phyloP scores from a whole-genome alignment of 2,797 vertebrate species.

The Oreonectes daqikongensis region DNA sequence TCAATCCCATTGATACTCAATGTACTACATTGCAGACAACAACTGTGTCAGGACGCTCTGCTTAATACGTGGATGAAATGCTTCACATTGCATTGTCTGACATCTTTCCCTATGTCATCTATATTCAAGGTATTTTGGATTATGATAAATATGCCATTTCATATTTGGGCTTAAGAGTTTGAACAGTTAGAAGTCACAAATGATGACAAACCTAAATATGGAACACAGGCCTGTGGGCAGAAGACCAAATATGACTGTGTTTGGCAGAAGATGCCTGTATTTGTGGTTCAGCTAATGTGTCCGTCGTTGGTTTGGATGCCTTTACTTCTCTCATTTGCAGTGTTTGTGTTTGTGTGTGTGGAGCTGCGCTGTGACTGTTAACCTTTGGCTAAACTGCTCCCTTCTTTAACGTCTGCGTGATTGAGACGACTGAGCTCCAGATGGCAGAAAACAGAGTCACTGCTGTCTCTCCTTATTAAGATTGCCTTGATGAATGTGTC shows the following conservation, averaged over 20 bases:
- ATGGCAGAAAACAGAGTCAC: slow-evolving; percentile 72
- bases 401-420: slow-evolving; percentile 71
- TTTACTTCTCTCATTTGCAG: slow-evolving; percentile 43
- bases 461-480: slow-evolving; percentile 72
- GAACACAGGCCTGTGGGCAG: slow-evolving; percentile 23
- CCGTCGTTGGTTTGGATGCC: slow-evolving; percentile 46
- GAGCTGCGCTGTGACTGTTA: slow-evolving; percentile 33
- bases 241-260: slow-evolving; percentile 32
- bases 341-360: slow-evolving; percentile 25
- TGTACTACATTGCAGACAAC: slow-evolving; percentile 18
- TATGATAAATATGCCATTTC: slow-evolving; percentile 12
- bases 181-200: slow-evolving; percentile 29
- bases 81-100: slow-evolving; percentile 9
- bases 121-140: slow-evolving; percentile 2
- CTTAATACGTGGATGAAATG: slow-evolving; percentile 20
- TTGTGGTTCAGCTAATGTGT: slow-evolving; percentile 42
- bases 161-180: slow-evolving; percentile 7
- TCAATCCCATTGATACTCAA: slow-evolving; percentile 44
- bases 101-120: slow-evolving; percentile 10
- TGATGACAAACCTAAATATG: slow-evolving; percentile 21
- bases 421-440: slow-evolving; percentile 72
- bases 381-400: slow-evolving; percentile 62
- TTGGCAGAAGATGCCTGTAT: slow-evolving; percentile 26
- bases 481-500: slow-evolving; percentile 71
- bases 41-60: not conserved